Evolutionary conservation across 2,797 vertebrate genomes (phyloP), one percentile per base, ranked within the genome.

Genomic region (Loris lydekkerianus): DNA sequence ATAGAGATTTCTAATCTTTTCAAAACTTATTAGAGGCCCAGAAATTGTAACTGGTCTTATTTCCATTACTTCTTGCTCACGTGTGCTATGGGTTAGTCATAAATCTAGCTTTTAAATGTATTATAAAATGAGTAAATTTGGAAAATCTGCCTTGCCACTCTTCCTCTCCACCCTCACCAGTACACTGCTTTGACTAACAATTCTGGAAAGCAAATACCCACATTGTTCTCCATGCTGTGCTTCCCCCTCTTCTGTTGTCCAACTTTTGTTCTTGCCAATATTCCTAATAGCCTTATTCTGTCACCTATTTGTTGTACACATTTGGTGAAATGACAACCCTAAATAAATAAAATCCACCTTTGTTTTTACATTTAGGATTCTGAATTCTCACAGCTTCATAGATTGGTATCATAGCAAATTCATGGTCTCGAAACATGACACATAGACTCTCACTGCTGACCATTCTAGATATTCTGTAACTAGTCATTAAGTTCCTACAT

Each of bases 321-420:
- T 82, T 91, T 81, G 53, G 61, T n/a, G 91, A 91, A 89, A 82
- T 82, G 69, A 77, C 15, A 89, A 13, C 7, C 15, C 15, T 73
- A 20, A 1, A 58, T 87, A 43, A 80, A 27, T 7, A 29, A 72
- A 49, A 5, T 70, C 43, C 6, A 49, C 21, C 11, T 87, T 75
- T 87, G 61, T 86, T 67, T 78, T 73, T 34, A 69, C 34, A 58
- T 23, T 11, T 2, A 43, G 23, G 27, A 67, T 69, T 34, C 11
- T 61, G 43, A 91, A 93, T 56, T 49, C 14, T 92, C 25, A 95
- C 29, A 81, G 25, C n/a, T 49, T 3, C 6, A 20, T 69, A 46
- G n/a, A 43, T 75, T 46, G 69, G 34, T 75, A 17, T 11, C 67
- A 46, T 10, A n/a, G 49, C 49, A 91, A 81, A 69, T 27, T 77